These are phyloP conservation scores for Actinernus sp. DNA, from an alignment of 92 coral and sea anemone genomes.

Conservation along the genomic window DNA sequence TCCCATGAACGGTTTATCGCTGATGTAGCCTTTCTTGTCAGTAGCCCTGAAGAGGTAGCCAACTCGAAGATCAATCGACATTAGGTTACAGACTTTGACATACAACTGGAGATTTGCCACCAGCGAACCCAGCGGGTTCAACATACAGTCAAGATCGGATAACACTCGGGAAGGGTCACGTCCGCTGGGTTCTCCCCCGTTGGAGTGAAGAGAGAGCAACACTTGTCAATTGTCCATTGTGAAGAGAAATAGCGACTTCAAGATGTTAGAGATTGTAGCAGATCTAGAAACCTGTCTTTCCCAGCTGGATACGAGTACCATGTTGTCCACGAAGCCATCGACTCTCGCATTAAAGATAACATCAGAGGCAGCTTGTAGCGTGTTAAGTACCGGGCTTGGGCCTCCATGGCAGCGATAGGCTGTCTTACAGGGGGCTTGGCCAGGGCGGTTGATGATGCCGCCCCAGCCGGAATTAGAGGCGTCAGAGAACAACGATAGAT, in stretches of 20 bases:
- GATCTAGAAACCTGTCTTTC: conserved; percentile 9
- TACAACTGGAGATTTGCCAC: too few species aligned
- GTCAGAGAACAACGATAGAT: conserved; percentile 1
- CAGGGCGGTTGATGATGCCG: conserved; percentile 4
- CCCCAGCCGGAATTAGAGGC: conserved; percentile 33
- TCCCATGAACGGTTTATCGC: conserved; percentile 43
- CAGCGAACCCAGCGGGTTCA: too few species aligned
- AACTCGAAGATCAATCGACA: too few species aligned
- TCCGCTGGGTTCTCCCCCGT: too few species aligned
- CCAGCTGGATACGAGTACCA: conserved; percentile 15
- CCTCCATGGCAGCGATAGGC: conserved; percentile 24
- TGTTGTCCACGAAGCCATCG: conserved; percentile 27
- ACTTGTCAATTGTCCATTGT: not conserved
- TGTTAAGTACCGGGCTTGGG: conserved; percentile 1
- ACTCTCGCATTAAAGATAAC: conserved; percentile 8
- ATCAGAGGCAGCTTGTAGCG: not conserved
- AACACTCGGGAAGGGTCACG: conserved; percentile 7
- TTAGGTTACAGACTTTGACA: too few species aligned
- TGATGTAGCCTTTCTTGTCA: too few species aligned
- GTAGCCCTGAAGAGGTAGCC: too few species aligned
- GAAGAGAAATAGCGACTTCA: conserved; percentile 5
- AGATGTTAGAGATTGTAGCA: not conserved
- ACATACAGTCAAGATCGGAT: conserved; percentile 16
- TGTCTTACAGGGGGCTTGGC: not conserved
- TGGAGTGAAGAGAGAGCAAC: too few species aligned